Evolutionary conservation across 92 coral and sea anemone genomes (phyloP).

Genomic region (Meandrina meandrites): DNA sequence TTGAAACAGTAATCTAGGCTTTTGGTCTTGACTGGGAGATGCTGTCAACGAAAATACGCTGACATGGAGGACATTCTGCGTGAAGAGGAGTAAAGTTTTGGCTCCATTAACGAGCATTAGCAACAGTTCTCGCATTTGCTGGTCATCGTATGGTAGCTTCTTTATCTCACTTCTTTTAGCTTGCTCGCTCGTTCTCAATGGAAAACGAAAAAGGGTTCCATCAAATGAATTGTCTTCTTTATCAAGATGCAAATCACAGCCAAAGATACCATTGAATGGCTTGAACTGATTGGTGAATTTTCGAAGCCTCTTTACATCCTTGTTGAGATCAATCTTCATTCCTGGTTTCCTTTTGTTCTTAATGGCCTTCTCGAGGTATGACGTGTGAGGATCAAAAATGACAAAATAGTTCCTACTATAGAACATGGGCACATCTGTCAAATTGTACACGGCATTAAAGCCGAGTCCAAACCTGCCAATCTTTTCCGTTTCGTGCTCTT

Average conservation of each 20-base stretch:
- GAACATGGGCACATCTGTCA: slow-evolving; percentile 92
- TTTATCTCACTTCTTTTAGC: slow-evolving; percentile 75
- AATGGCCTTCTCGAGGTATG: slow-evolving; percentile 74
- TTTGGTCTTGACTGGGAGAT: too few relatives aligned
- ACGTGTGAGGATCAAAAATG: slow-evolving; percentile 84
- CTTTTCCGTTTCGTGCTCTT: slow-evolving; percentile 75
- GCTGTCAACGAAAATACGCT: slow-evolving; percentile 18
- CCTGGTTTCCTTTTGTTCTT: slow-evolving; percentile 74
- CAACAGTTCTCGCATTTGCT: slow-evolving; percentile 65
- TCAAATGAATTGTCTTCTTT: slow-evolving; percentile 43
- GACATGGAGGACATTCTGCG: slow-evolving; percentile 80
- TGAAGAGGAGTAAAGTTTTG: slow-evolving; percentile 75
- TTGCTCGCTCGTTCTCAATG: slow-evolving; percentile 61
- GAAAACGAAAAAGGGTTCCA: slow-evolving; percentile 83
- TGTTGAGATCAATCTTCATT: slow-evolving; percentile 64
- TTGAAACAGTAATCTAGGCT: background rate
- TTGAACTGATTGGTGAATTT: slow-evolving; percentile 70
- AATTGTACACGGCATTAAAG: slow-evolving; percentile 89
- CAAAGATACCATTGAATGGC: slow-evolving; percentile 75
- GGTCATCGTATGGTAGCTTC: slow-evolving; percentile 55
- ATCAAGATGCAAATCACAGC: slow-evolving; percentile 58
- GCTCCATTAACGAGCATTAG: slow-evolving; percentile 63
- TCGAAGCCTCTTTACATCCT: slow-evolving; percentile 41
- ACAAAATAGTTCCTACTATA: slow-evolving; percentile 65
- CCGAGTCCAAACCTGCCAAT: slow-evolving; percentile 96